Base-by-base conservation (phyloP, 2,888 invertebrate genomes). In the Drosophila pseudotakahashii region DNA sequence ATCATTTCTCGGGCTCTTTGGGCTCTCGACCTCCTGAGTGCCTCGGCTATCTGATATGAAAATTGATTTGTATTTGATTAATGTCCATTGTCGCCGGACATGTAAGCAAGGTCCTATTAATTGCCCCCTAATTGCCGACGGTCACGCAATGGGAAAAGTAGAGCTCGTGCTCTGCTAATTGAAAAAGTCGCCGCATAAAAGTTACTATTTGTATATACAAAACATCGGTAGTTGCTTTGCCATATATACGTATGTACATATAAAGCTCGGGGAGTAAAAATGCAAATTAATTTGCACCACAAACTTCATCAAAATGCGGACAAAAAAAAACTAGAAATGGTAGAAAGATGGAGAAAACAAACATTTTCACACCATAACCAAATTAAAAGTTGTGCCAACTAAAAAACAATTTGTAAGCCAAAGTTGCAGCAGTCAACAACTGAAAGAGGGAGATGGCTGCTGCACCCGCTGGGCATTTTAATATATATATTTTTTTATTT, bases 371-470 rank as follows among this genome's bases (percentile, higher is more conserved):
- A 86, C 82, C 79, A 77, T 86, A 82, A 82, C 82, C 79, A 86
- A 82, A 82, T 82, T 86, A 82, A 82, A 82, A 82, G 81, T 83
- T 82, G 47, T 73, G 67, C 83, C 75, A 82, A 86, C 86, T 85
- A 81, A 82, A 82, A 86, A 85, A 85, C 86, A 85, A 82, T 85
- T 82, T 82, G 83, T 85, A 85, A 79, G 80, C 81, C 78, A 81
- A 82, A 82, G 80, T 82, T 82, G 78, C 59, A 39, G 63, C 69
- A 72, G 60, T 67, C 71, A 47, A 55, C 55, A 57, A 53, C 53
- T 53, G 37, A 47, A 11, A 2, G 44, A 1, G 53, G 11, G 47
- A 39, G 13, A 63, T 39, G 52, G 30, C 44, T 26, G 42, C 39
- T 37, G 54, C 37, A 36, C 59, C 63, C 63, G 32, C 55, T 52